These are phyloP conservation scores for Grammatotria lemairii DNA, from an alignment of 2,113 vertebrate species.

Conservation along the genomic window DNA sequence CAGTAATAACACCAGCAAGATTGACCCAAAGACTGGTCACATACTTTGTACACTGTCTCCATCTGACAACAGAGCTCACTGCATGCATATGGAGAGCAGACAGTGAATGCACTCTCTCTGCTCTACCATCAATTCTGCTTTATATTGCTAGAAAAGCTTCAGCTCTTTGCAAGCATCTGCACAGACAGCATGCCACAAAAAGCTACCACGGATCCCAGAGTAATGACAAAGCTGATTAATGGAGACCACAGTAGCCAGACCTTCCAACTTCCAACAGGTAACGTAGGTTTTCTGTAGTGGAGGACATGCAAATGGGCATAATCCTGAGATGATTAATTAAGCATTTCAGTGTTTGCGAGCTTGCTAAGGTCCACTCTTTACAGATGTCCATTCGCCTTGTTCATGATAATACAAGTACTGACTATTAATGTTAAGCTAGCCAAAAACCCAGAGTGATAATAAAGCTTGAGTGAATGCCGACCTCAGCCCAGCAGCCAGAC, in stretches of 20 bases:
- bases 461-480: neutral
- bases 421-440: neutral
- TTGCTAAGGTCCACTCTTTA: neutral
- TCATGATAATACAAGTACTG: neutral
- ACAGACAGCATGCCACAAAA: neutral
- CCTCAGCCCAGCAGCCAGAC: neutral
- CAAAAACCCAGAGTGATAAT: neutral
- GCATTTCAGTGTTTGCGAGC: neutral
- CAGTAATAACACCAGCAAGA: neutral
- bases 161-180: neutral
- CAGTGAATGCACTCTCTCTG: neutral
- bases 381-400: neutral
- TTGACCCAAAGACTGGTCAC: neutral
- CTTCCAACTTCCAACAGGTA: neutral
- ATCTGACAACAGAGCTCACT: neutral
- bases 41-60: neutral
- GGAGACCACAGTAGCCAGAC: neutral
- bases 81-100: fast-evolving
- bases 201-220: neutral
- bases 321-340: neutral
- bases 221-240: neutral
- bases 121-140: neutral
- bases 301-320: neutral
- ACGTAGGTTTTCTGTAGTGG: neutral
- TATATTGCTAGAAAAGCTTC: neutral